Evolutionary conservation across 2,888 invertebrate genomes (phyloP), one percentile per base, ranked within the genome.

Genomic region (Parthenolecanium corni): DNA sequence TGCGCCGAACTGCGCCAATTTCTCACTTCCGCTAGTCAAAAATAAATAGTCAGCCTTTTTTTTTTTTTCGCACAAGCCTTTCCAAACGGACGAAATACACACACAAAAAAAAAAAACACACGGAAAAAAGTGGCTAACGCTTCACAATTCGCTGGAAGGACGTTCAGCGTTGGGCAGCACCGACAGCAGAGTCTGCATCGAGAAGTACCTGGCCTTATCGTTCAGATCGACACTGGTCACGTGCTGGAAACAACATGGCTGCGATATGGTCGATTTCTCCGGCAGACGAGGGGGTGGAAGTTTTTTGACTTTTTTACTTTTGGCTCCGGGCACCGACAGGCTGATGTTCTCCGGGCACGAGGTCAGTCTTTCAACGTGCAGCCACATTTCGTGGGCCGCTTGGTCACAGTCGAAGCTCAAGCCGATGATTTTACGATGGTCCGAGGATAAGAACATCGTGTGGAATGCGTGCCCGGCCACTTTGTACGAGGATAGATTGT

Each of bases 181-280:
- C 12, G 79, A 78, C 31, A 83, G 78, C 68, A 82, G 78, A 23
- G 83, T 82, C 71, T 83, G 82, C 69, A 86, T 76, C 44, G 84
- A 84, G 71, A 80, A 82, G 69, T 82, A 83, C 66, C 82, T 76
- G 61, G 78, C 76, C 66, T 79, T 78, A 70, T 85, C 85, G 63
- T 80, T 80, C 42, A 80, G 77, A 66, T 85, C 85, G 49, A 89
- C 82, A 69, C 83, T 85, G 56, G 86, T 88, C 66, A 89, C 82
- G 73, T 89, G 89, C 69, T 86, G 84, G 73, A 89, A 89, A 71
- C 86, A 86, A 72, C 88, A 89, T 1, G 89, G 89, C 72, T 84
- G 82, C 52, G 88, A 88, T 68, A 89, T 89, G 73, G 88, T 86
- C 65, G 81, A 81, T 73, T 89, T 89, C 53, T 83, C 82, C 20